These are phyloP conservation scores for Callimorpha dominula DNA, from an alignment of 2,888 invertebrate species.

Conservation along the genomic window DNA sequence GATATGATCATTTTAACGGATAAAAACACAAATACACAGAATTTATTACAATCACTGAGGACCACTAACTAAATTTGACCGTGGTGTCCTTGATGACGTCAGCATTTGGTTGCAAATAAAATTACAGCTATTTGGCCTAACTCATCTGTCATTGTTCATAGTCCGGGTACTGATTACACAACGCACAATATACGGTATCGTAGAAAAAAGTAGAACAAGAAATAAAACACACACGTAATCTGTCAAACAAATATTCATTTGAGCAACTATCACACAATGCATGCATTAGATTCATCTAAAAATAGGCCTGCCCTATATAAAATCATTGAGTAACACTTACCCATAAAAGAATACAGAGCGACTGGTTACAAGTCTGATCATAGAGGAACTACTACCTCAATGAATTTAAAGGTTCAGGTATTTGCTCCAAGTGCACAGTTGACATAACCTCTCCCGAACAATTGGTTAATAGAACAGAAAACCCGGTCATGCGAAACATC, in stretches of 20 bases:
- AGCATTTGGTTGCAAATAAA: neutral
- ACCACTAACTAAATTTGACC: neutral
- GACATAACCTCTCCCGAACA: constrained; percentile 64
- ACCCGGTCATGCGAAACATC: constrained; percentile 63
- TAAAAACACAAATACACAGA: neutral
- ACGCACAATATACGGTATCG: neutral
- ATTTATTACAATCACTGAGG: neutral
- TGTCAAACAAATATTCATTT: constrained; percentile 22
- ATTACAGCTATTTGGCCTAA: neutral
- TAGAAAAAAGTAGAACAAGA: neutral
- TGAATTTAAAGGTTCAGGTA: constrained; percentile 60
- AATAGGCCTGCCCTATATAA: constrained; percentile 49
- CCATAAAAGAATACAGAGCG: constrained; percentile 68
- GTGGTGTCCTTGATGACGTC: neutral
- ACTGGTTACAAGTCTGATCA: constrained; percentile 63
- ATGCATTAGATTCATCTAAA: constrained; percentile 51
- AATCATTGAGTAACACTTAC: constrained; percentile 65
- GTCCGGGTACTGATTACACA: neutral
- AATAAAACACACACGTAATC: constrained; percentile 12
- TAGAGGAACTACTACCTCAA: constrained; percentile 59
- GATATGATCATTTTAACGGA: neutral
- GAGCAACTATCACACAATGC: constrained; percentile 24
- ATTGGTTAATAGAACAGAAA: constrained; percentile 75
- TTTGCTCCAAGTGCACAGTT: constrained; percentile 51
- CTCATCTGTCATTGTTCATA: neutral